These are phyloP conservation scores for Trachelipus rathkii DNA, from an alignment of 1,140 invertebrate species.

Conservation along the genomic window DNA sequence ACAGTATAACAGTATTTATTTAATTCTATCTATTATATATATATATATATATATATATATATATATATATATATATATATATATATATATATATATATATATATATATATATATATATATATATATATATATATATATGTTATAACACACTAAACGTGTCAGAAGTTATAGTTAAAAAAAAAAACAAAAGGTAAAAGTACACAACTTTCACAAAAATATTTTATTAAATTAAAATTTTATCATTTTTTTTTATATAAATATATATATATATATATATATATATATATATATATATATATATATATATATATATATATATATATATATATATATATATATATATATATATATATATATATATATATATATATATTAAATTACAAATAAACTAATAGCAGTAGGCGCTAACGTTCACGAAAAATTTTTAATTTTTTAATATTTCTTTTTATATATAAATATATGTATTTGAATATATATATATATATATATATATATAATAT, in stretches of 20 bases:
- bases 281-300: background rate
- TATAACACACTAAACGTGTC: too few species aligned
- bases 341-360: background rate
- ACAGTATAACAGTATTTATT: constrained; percentile 71
- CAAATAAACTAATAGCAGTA: too few species aligned
- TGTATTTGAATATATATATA: background rate
- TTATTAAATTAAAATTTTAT: too few species aligned
- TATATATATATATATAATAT: background rate
- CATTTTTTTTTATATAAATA: background rate
- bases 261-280: constrained; percentile 6
- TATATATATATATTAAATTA: background rate
- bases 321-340: background rate
- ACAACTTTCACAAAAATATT: too few species aligned
- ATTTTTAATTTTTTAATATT: too few species aligned
- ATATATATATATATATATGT: constrained; percentile 1
- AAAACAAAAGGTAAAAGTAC: too few species aligned
- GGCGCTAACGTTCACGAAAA: too few species aligned
- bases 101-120: constrained; percentile 24
- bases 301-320: background rate
- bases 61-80: constrained; percentile 9
- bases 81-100: constrained; percentile 21
- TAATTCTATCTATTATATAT: constrained; percentile 47
- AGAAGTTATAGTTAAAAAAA: background rate
- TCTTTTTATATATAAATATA: background rate
- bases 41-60: too few species aligned